Evolutionary conservation across 2,797 vertebrate genomes (phyloP), one percentile per base, ranked within the genome.

Genomic region (Gymnoscopelus microlampas): DNA sequence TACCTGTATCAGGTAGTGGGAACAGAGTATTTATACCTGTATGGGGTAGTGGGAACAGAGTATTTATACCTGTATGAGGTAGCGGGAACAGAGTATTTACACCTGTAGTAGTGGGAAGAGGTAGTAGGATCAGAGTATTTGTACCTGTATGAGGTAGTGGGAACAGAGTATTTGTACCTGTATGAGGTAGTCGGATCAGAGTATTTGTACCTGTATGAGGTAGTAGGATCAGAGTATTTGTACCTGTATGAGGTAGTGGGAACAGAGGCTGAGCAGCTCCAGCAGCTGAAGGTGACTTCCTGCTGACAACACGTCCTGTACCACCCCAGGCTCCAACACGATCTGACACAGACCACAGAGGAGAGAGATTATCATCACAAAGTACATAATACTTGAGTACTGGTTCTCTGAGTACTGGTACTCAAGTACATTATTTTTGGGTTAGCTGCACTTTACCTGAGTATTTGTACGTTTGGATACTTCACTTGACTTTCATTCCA

Each of bases 211-310:
- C 86, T 93, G 89, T 70, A 87, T 85, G 83, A 32, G 32, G 32
- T 32, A 32, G 5, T 32, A 3, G 32, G 32, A 32, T 3, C 32
- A 32, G 23, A 15, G 35, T 67, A 19, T 19, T 3, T 84, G 78
- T 82, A 96, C 95, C 94, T 96, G 95, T 86, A 96, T 93, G 60
- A 99, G 96, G 95, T 99, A 99, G 85, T 97, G 96, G 35, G 97
- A 99, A 91, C 97, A 99, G 70, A 99, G 94, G 87, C 91, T 96
- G 81, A 99, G 95, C 71, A 99, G 96, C 83, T 99, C 97, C 91
- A 98, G 91, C 71, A 99, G 88, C 90, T 99, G 97, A 70, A 99
- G 95, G 86, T 99, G 97, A 85, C 97, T 99, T 62, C 97, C 97
- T 76, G 97, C 97, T 74, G 97, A 97, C 81, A 98, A 85, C 73